Evolutionary conservation across 2,888 invertebrate genomes (phyloP), one percentile per base, ranked within the genome.

Genomic region (Nasonia oneida): DNA sequence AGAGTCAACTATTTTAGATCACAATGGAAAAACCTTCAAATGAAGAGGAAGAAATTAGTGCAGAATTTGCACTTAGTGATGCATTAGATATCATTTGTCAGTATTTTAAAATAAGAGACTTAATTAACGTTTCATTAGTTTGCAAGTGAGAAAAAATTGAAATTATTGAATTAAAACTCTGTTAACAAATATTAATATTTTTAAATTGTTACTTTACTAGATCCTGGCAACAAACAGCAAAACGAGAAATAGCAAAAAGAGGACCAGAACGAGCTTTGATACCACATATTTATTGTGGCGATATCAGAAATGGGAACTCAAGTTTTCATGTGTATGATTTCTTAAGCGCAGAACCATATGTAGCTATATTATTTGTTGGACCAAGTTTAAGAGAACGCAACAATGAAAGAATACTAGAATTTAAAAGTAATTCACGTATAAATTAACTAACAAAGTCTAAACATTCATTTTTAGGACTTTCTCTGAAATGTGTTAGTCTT

Each of bases 71-170:
- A 23, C 77, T 77, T 10, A 37, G 61, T 12, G 77, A 77, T 39
- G 77, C 39, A 12, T n/a, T 77, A 3, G 77, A 77, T n/a, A n/a
- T 23, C 12, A 76, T 82, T 50, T 82, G 42, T 50, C 64, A 82
- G 23, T 67, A 82, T 50, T 82, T 82, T 47, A 82, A 64, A 75
- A 82, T 82, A 6, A 57, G 29, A 42, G 81, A 82, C 50, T 73
- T 82, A 18, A 70, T 47, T 12, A 33, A 10, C 14, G 67, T 70
- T 15, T 47, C 70, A 37, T n/a, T 12, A 50, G 70, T 82, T 5
- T 82, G 70, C 70, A 37, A 70, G 70, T 70, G 6, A 61, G 23
- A 6, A 3, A 61, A 61, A 14, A 15, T 61, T 61, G 23, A 14
- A 61, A 53, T 8, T 23, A 18, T 14, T 18, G 5, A 61, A 61